These are phyloP conservation scores for Brachionus asplanchnoidis DNA, from an alignment of 1,140 invertebrate species.

Conservation along the genomic window DNA sequence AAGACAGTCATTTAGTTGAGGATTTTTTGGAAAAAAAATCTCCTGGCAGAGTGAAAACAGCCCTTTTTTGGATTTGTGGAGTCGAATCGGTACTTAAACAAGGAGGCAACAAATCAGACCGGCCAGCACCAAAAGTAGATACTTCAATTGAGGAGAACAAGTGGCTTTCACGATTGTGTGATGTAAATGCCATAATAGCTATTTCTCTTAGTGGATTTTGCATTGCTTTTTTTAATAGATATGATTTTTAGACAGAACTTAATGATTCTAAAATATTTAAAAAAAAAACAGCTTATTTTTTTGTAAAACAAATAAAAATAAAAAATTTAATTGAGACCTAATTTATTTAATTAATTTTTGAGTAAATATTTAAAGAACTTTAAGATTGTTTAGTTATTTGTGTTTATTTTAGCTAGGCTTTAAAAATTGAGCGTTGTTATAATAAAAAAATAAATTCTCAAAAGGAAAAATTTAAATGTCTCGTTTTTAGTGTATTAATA, in stretches of 20 bases:
- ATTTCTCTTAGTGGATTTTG: conserved; percentile 1
- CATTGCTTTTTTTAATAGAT: conserved; percentile 41
- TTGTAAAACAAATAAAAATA: no score
- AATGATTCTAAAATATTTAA: neutral
- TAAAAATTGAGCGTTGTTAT: no score
- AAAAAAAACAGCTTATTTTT: no score
- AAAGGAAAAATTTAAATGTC: neutral
- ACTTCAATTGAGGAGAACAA: conserved; percentile 30
- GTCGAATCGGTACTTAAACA: neutral
- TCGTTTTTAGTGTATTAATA: neutral
- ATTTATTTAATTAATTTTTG: no score
- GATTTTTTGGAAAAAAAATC: neutral
- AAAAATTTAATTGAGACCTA: no score
- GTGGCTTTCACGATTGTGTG: neutral
- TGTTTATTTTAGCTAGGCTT: no score
- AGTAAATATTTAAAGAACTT: no score
- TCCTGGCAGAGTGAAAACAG: neutral
- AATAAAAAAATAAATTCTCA: no score
- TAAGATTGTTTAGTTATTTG: no score
- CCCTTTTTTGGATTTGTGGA: conserved; percentile 39
- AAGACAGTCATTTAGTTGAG: neutral
- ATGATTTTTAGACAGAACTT: neutral
- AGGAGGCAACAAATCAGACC: neutral
- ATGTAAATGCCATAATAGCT: conserved; percentile 24
- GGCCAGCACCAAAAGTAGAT: neutral